These are phyloP conservation scores for Caiman crocodilus DNA, from an alignment of 2,797 vertebrate genomes.

Conservation along the genomic window DNA sequence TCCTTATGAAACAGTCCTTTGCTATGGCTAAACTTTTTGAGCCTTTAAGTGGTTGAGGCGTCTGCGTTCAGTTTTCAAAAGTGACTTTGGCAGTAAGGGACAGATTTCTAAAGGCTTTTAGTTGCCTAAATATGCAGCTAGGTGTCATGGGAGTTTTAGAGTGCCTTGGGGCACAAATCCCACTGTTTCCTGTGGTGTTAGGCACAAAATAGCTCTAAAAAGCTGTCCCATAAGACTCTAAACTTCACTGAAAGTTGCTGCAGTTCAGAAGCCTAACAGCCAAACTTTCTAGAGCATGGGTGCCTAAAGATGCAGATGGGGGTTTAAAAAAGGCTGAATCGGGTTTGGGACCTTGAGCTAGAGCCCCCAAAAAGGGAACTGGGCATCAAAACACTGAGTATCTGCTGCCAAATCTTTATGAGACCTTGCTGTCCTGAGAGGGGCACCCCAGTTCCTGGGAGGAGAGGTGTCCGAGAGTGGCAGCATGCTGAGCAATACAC, in stretches of 20 bases:
- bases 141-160: constrained; percentile 1
- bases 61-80: background rate
- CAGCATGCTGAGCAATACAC: too few species aligned
- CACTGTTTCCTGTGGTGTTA: background rate
- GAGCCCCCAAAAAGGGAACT: background rate
- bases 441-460: too few species aligned
- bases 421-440: too few species aligned
- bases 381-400: background rate
- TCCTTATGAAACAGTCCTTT: background rate
- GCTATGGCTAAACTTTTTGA: background rate
- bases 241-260: constrained; percentile 19
- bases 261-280: background rate
- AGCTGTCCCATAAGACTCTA: constrained; percentile 29
- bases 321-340: too few species aligned
- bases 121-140: background rate
- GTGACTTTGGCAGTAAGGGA: background rate
- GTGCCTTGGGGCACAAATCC: background rate
- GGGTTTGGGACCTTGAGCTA: background rate
- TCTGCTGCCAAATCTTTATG: background rate
- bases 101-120: background rate
- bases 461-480: too few species aligned
- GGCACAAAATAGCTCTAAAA: constrained; percentile 10
- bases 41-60: background rate
- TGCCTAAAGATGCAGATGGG: constrained; percentile 6
- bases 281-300: background rate